Base-by-base conservation (phyloP, 2,888 invertebrate genomes). In the Archips crataeganus region DNA sequence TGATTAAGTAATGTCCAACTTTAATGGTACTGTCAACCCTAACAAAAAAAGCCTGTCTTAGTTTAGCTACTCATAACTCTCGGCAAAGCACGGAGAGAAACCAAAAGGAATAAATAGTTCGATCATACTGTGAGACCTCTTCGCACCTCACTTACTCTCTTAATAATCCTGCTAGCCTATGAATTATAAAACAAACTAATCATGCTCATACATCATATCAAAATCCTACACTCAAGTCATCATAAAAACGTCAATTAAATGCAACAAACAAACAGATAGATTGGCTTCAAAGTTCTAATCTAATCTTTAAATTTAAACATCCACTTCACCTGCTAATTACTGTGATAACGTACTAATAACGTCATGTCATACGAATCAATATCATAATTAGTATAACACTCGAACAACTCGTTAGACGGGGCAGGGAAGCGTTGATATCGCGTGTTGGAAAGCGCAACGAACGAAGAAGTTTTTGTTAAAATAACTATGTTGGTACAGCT, bases 351-450 rank as follows among this genome's bases (percentile, higher is more conserved):
- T 54, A 36, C 34, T 54, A 57, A 34, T 67, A 67, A 49, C 32
- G 63, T 32, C 49, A 67, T 61, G 65, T 61, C 60, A 23, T 42
- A 68, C 59, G 60, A 74, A 74, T 69, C 73, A 70, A 61, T 65
- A 70, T 54, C 49, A 49, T 79, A 79, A 89, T 88, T 88, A 86
- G 80, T 74, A 62, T 65, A 51, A 77, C 80, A 86, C 86, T 87
- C 76, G 78, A 83, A 66, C 66, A 78, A 77, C 84, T 88, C 84
- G 84, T 90, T 89, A 89, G 77, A 76, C 71, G 72, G 81, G 75
- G 82, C 84, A 84, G 54, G 79, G 80, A 78, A 84, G 84, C 89
- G 84, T 85, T 82, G 81, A 86, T 80, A 79, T 82, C 82, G 75
- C 75, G 71, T 77, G 76, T 75, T 68, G 75, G 70, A 32, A 32